A percentile compares a stretch with the other conserved stretches of the same genome.
These are phyloP conservation scores for Gephyroberyx darwinii DNA, from an alignment of 2,797 vertebrate genomes.

Conservation along the genomic window DNA sequence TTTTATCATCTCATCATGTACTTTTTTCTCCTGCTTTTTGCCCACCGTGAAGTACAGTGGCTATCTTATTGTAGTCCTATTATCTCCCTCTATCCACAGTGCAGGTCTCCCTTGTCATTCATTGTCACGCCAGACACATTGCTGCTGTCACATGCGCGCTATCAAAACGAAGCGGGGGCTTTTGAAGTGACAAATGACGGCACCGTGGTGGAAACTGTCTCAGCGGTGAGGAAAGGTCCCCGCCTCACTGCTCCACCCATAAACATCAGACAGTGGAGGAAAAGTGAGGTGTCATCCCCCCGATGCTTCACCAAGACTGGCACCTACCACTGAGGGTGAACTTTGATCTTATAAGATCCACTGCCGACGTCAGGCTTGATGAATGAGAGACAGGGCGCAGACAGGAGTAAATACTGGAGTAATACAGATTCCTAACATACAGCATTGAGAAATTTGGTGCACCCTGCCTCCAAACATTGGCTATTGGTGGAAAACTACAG, in stretches of 20 bases:
- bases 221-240: slow-evolving; percentile 18
- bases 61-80: slow-evolving; percentile 15
- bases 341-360: slow-evolving; percentile 37
- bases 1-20: slow-evolving; percentile 27
- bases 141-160: slow-evolving; percentile 27
- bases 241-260: slow-evolving; percentile 9
- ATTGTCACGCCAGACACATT: slow-evolving; percentile 37
- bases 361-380: slow-evolving; percentile 23
- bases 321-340: not conserved
- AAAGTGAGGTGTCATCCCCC: slow-evolving; percentile 30
- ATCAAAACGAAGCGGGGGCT: slow-evolving; percentile 26
- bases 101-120: slow-evolving; percentile 24
- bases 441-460: not conserved
- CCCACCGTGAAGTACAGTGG: slow-evolving; percentile 2
- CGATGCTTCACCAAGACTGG: slow-evolving; percentile 1
- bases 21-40: not conserved
- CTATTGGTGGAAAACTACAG: not conserved
- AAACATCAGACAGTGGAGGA: slow-evolving; percentile 24
- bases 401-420: too few relatives aligned
- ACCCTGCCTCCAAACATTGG: not conserved
- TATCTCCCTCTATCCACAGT: slow-evolving; percentile 6
- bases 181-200: slow-evolving; percentile 44
- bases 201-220: slow-evolving; percentile 1
- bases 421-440: too few relatives aligned
- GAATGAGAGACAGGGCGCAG: not conserved